Conservation (phyloP, 1,140 invertebrate genomes). For the Calephelis virginiensis region DNA sequence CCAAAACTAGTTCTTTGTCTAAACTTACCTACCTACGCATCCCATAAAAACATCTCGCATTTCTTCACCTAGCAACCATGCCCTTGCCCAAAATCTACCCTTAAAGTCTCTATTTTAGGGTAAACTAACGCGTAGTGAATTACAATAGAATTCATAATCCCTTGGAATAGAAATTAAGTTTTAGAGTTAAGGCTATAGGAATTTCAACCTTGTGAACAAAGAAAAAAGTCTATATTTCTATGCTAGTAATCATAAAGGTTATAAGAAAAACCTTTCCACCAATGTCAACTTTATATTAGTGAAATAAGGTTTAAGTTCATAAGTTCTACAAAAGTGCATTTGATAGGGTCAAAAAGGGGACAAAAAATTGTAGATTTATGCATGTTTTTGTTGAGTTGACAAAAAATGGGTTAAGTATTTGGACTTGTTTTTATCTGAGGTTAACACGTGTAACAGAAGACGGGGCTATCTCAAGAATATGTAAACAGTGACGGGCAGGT, state of each 20-base stretch:
- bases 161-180: background rate
- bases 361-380: slow-evolving; percentile 50
- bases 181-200: background rate
- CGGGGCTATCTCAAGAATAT: slow-evolving; percentile 22
- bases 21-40: background rate
- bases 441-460: slow-evolving; percentile 53
- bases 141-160: background rate
- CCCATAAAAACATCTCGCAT: slow-evolving; percentile 1
- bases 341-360: slow-evolving; percentile 31
- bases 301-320: slow-evolving; percentile 24
- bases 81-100: slow-evolving; percentile 10
- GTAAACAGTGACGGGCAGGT: slow-evolving; percentile 6
- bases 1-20: slow-evolving; percentile 5
- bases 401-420: slow-evolving; percentile 65
- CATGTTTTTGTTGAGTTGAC: slow-evolving; percentile 46
- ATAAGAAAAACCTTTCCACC: background rate
- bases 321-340: slow-evolving; percentile 35
- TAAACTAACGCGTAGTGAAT: background rate
- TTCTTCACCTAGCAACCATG: slow-evolving; percentile 12
- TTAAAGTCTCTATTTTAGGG: background rate
- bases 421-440: slow-evolving; percentile 48
- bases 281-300: slow-evolving; percentile 16
- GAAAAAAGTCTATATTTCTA: background rate
- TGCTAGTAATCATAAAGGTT: background rate
- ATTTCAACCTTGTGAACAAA: background rate